These are phyloP conservation scores for Galeopsomyia nigrocyanea DNA, from an alignment of 2,888 invertebrate species.

Conservation along the genomic window DNA sequence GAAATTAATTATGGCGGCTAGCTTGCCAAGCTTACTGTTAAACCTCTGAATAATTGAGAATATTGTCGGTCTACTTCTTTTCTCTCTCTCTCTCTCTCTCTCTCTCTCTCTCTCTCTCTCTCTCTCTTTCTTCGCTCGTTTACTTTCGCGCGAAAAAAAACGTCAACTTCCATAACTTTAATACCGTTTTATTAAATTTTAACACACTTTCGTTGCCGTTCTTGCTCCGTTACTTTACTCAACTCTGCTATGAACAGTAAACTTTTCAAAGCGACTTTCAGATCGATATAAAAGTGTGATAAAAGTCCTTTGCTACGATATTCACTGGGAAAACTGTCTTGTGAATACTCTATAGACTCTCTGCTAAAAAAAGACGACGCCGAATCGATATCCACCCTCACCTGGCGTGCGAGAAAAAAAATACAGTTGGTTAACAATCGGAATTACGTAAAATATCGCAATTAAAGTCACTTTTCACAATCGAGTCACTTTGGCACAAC, in stretches of 20 bases:
- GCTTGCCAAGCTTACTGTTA: too few relatives aligned
- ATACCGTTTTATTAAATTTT: slow-evolving; percentile 38
- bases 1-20: too few relatives aligned
- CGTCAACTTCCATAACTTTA: slow-evolving; percentile 16
- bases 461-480: too few relatives aligned
- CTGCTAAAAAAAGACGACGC: neutral
- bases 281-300: slow-evolving; percentile 28
- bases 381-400: neutral
- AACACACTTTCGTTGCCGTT: slow-evolving; percentile 33
- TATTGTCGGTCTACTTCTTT: too few relatives aligned
- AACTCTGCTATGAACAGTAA: slow-evolving; percentile 35
- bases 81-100: too few relatives aligned
- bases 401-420: too few relatives aligned
- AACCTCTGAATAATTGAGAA: too few relatives aligned
- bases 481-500: neutral
- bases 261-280: slow-evolving; percentile 34
- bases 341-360: neutral
- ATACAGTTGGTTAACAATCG: too few relatives aligned
- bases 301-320: slow-evolving; percentile 24
- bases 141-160: neutral
- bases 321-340: slow-evolving; percentile 4
- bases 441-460: too few relatives aligned
- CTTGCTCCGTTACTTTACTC: slow-evolving; percentile 23
- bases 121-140: slow-evolving; percentile 28
- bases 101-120: too few relatives aligned